Evolutionary conservation across 2,113 vertebrate genomes (phyloP), one percentile per base, ranked within the genome.

Genomic region (Amblyornis subalaris): DNA sequence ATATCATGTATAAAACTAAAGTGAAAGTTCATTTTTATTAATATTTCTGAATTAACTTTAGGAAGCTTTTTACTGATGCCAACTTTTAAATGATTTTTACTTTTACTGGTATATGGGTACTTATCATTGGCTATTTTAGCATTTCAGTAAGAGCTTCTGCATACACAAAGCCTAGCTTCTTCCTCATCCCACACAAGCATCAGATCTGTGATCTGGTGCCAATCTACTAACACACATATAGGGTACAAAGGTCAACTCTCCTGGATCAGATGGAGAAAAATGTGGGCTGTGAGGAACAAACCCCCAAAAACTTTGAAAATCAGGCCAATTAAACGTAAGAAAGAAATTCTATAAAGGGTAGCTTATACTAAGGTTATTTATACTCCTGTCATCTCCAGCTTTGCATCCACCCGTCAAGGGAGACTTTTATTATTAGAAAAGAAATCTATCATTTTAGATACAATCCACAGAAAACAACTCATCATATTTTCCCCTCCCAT

Each of bases 361-460:
- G 17, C 10, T 90, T 67, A 54, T 48, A 58, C 31, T 13, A 72
- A 53, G 4, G 5, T 53, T 72, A 42, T 57, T 73, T 76, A 74
- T 10, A 60, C 14, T 73, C 40, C 38, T 26, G 31, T 20, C 19
- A 62, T 47, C 33, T 75, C 36, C 53, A 86, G 23, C 9, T 82
- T 90, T 0, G 2, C 18, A 48, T 28, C 1, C 2, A 77, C 3
- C 8, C 6, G 65, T n/a, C 15, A 35, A 58, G 5, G 11, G 8
- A 89, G 25, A 84, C 61, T 79, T 48, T 72, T 9, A 31, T 18
- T 53, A 36, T n/a, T 42, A 62, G 9, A 69, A 50, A 54, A 67
- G 0, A 33, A 57, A 73, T 21, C 18, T 64, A 47, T 77, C 18
- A 22, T 89, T 61, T 65, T 72, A 78, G 28, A 54, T 25, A 50